These are phyloP conservation scores for Tiphia femorata DNA, from an alignment of 2,888 invertebrate genomes.

Conservation along the genomic window DNA sequence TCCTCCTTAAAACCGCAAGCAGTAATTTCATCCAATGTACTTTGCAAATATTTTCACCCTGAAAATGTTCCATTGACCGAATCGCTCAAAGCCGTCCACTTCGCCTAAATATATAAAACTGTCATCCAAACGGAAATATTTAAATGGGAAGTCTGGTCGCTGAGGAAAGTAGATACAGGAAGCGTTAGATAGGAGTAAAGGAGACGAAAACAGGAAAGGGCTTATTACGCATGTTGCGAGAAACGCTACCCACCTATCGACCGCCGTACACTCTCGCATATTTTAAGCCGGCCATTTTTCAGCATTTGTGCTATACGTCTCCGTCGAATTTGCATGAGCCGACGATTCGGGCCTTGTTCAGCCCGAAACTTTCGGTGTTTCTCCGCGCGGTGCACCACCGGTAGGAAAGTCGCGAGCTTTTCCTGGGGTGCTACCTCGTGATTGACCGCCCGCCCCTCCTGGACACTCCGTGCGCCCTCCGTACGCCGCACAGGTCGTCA, in stretches of 20 bases:
- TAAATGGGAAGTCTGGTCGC: too few species aligned
- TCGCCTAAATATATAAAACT: too few species aligned
- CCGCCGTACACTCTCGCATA: slow-evolving; percentile 65
- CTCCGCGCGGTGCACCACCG: slow-evolving; percentile 14
- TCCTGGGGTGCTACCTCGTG: neutral
- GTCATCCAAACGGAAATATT: too few species aligned
- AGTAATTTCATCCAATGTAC: too few species aligned
- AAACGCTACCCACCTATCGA: slow-evolving; percentile 63
- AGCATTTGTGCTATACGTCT: slow-evolving; percentile 65
- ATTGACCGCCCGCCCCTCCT: neutral
- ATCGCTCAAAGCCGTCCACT: too few species aligned
- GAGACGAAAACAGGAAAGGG: too few species aligned
- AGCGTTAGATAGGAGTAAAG: slow-evolving; percentile 1
- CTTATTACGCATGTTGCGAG: slow-evolving; percentile 47
- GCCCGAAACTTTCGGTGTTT: slow-evolving; percentile 48
- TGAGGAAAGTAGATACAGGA: too few species aligned
- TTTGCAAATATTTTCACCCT: too few species aligned
- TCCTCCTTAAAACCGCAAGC: too few species aligned
- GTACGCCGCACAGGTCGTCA: slow-evolving; percentile 6
- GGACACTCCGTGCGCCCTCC: slow-evolving; percentile 8
- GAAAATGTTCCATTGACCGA: too few species aligned
- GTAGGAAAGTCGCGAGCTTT: slow-evolving; percentile 8
- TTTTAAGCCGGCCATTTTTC: slow-evolving; percentile 68
- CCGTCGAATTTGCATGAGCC: slow-evolving; percentile 66
- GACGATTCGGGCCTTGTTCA: slow-evolving; percentile 56